These are phyloP conservation scores for Oegoconia quadripuncta DNA, from an alignment of 2,888 invertebrate genomes.

Conservation along the genomic window DNA sequence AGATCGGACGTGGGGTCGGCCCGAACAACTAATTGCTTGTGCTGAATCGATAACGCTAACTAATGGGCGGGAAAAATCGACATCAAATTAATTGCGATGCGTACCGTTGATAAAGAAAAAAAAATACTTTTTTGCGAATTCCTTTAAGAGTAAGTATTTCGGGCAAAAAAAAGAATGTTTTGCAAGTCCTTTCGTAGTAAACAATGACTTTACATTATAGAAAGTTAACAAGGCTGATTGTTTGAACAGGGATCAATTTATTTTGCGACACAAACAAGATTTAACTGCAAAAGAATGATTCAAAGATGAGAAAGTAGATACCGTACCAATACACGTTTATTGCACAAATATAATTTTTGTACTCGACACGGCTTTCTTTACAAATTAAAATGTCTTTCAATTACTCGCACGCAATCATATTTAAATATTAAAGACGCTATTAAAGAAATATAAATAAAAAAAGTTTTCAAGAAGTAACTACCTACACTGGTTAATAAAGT, in stretches of 20 bases:
- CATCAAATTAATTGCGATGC: slow-evolving; percentile 50
- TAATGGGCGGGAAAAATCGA: slow-evolving; percentile 56
- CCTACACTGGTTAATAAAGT: slow-evolving; percentile 17
- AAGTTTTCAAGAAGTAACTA: slow-evolving; percentile 26
- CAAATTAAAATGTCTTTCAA: slow-evolving; percentile 38
- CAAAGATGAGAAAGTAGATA: not conserved
- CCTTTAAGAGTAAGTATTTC: slow-evolving; percentile 21
- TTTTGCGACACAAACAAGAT: not conserved
- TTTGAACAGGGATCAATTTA: not conserved
- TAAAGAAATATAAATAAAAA: slow-evolving; percentile 40
- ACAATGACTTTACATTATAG: slow-evolving; percentile 12
- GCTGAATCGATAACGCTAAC: slow-evolving; percentile 54
- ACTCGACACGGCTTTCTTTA: slow-evolving; percentile 32
- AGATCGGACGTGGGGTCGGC: slow-evolving; percentile 33
- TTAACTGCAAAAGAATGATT: not conserved
- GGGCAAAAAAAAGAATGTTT: slow-evolving; percentile 4
- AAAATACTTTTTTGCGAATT: slow-evolving; percentile 32
- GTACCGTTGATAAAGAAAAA: slow-evolving; percentile 30
- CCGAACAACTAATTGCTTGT: slow-evolving; percentile 58
- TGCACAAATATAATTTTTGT: slow-evolving; percentile 9
- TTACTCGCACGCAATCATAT: slow-evolving; percentile 45
- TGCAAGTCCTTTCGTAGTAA: slow-evolving; percentile 16
- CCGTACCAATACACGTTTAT: not conserved
- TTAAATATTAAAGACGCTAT: slow-evolving; percentile 40
- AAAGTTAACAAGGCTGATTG: slow-evolving; percentile 4